Percentiles rank a stretch among this genome's conserved stretches.
Conservation (phyloP, 1,140 invertebrate genomes). For the Camponotus pennsylvanicus region DNA sequence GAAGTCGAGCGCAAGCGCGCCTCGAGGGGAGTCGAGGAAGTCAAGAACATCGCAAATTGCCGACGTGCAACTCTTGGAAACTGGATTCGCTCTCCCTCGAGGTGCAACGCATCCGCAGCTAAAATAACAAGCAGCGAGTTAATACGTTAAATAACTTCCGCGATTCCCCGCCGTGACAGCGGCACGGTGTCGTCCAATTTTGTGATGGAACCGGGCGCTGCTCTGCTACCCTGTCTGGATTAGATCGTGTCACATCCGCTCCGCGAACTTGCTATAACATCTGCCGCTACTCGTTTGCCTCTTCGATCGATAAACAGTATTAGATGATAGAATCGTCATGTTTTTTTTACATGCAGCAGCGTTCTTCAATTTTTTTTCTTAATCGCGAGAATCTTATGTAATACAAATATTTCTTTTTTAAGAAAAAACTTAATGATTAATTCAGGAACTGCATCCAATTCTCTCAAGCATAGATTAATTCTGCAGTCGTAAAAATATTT, state of each 20-base stretch:
- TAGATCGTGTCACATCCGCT: slow-evolving; percentile 61
- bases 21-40: slow-evolving; percentile 39
- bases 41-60: slow-evolving; percentile 63
- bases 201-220: slow-evolving; percentile 50
- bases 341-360: slow-evolving; percentile 31
- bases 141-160: slow-evolving; percentile 69
- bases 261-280: slow-evolving; percentile 56
- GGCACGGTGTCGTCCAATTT: slow-evolving; percentile 40
- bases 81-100: slow-evolving; percentile 54
- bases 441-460: neutral
- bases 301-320: slow-evolving; percentile 44
- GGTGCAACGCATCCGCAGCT: slow-evolving; percentile 62
- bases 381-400: neutral
- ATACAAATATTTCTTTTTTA: neutral
- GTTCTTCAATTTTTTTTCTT: slow-evolving; percentile 12
- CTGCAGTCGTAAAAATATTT: neutral
- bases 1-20: neutral
- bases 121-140: slow-evolving; percentile 72
- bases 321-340: slow-evolving; percentile 48
- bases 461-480: neutral
- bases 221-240: slow-evolving; percentile 35
- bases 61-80: slow-evolving; percentile 67
- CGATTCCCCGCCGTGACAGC: slow-evolving; percentile 62
- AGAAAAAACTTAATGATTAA: neutral
- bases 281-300: slow-evolving; percentile 54